Conservation (phyloP, 2,113 vertebrate species). For the Centropus unirufus region DNA sequence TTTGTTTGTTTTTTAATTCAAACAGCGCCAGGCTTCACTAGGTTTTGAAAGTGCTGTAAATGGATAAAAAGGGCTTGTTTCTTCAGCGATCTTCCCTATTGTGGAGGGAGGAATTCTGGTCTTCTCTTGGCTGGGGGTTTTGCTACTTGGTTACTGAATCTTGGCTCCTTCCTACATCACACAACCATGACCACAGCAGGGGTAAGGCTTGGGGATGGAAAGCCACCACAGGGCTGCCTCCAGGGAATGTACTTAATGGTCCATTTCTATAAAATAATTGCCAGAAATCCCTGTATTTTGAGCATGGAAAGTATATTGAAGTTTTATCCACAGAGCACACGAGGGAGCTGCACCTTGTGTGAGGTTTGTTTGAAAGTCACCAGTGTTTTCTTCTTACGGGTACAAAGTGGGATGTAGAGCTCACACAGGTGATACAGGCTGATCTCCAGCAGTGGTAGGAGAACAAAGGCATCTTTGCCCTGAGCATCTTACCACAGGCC, state of each 20-base stretch:
- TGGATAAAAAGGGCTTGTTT: background rate
- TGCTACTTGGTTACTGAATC: fast-evolving
- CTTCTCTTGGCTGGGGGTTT: background rate
- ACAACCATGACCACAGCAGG: fast-evolving
- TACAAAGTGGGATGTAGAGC: background rate
- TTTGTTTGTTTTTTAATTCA: background rate
- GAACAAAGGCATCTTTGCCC: background rate
- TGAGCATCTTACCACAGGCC: background rate
- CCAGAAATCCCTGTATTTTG: background rate
- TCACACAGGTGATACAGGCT: background rate
- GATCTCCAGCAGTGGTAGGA: background rate
- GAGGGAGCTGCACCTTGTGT: background rate
- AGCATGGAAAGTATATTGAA: background rate
- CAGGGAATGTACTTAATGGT: background rate
- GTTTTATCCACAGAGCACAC: background rate
- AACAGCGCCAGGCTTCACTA: background rate
- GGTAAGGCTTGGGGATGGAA: background rate
- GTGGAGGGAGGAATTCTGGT: background rate
- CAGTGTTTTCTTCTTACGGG: background rate
- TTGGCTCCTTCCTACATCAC: background rate
- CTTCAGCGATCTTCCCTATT: background rate
- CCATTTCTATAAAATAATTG: background rate
- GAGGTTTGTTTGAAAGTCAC: background rate
- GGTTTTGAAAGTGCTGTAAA: background rate
- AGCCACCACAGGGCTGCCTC: background rate